Evolutionary conservation across 2,797 vertebrate genomes (phyloP).

Genomic region (Spondyliosoma cantharus): DNA sequence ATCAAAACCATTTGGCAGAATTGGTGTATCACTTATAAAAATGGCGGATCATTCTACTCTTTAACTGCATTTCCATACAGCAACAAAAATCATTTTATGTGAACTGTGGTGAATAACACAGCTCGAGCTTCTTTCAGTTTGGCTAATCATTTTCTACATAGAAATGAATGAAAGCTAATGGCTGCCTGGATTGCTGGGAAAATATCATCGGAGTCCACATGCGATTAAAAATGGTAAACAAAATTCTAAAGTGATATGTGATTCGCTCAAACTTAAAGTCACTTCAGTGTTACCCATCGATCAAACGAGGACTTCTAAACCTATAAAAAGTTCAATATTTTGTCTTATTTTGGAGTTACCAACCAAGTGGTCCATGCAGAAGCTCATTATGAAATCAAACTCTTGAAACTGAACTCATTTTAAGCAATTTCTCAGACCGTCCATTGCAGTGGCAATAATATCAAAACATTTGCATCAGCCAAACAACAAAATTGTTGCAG

Average conservation of each 20-base stretch:
- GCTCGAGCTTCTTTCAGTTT: background rate
- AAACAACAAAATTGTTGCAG: slow-evolving; percentile 33
- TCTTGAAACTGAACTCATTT: slow-evolving; percentile 1
- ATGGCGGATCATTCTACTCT: background rate
- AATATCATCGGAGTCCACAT: background rate
- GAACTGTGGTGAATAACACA: slow-evolving; percentile 21
- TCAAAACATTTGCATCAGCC: slow-evolving; percentile 38
- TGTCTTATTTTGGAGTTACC: slow-evolving; percentile 17
- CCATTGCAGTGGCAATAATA: slow-evolving; percentile 19
- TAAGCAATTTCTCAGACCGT: slow-evolving; percentile 10
- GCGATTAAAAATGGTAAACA: background rate
- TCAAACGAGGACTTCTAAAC: slow-evolving; percentile 35
- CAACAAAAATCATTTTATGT: slow-evolving; percentile 9
- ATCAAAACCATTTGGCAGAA: background rate
- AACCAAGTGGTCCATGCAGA: slow-evolving; percentile 4
- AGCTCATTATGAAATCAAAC: slow-evolving; percentile 11
- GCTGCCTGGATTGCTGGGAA: background rate
- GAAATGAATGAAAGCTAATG: background rate
- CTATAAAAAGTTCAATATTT: slow-evolving; percentile 2
- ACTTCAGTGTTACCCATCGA: slow-evolving; percentile 8
- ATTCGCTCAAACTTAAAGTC: background rate
- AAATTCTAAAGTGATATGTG: background rate
- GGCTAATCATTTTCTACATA: background rate
- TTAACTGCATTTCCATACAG: background rate
- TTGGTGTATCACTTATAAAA: background rate